Evolutionary conservation across 2,797 vertebrate species (phyloP).

Genomic region (Mionectes olivaceus): DNA sequence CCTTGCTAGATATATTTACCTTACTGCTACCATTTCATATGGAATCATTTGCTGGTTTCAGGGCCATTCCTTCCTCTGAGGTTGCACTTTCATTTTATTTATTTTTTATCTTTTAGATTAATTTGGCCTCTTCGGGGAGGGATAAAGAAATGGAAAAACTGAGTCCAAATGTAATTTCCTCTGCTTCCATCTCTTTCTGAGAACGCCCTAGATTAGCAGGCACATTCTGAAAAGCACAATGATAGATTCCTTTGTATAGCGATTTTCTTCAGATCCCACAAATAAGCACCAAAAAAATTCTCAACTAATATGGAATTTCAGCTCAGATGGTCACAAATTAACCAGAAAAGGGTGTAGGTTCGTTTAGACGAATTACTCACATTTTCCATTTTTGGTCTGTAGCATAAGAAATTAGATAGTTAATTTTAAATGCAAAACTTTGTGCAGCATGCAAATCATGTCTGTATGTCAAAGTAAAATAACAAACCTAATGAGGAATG

Average conservation of each 20-base stretch:
- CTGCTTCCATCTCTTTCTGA: not conserved
- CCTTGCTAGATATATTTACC: constrained; percentile 44
- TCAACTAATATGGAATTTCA: constrained; percentile 55
- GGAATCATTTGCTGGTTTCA: constrained; percentile 49
- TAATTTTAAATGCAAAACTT: constrained; percentile 79
- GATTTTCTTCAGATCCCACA: constrained; percentile 31
- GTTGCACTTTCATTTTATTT: not conserved
- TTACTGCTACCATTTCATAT: constrained; percentile 33
- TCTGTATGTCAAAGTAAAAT: constrained; percentile 81
- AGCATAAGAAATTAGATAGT: constrained; percentile 74
- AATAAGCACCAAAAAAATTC: constrained; percentile 55
- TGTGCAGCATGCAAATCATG: constrained; percentile 78
- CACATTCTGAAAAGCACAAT: constrained; percentile 22
- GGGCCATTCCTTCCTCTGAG: constrained; percentile 5
- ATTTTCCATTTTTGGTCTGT: constrained; percentile 74
- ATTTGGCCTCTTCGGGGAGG: not conserved
- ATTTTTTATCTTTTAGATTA: constrained; percentile 14
- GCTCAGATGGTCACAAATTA: constrained; percentile 70
- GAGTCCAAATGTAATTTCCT: not conserved
- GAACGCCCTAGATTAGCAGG: not conserved
- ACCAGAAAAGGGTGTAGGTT: constrained; percentile 48
- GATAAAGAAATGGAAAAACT: constrained; percentile 3
- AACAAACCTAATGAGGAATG: constrained; percentile 82
- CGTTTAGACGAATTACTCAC: constrained; percentile 71
- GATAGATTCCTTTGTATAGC: constrained; percentile 8